A percentile compares a stretch with the other conserved stretches of the same genome.
These are phyloP conservation scores for Cardiocondyla obscurior DNA, from an alignment of 1,140 invertebrate genomes.

Conservation along the genomic window DNA sequence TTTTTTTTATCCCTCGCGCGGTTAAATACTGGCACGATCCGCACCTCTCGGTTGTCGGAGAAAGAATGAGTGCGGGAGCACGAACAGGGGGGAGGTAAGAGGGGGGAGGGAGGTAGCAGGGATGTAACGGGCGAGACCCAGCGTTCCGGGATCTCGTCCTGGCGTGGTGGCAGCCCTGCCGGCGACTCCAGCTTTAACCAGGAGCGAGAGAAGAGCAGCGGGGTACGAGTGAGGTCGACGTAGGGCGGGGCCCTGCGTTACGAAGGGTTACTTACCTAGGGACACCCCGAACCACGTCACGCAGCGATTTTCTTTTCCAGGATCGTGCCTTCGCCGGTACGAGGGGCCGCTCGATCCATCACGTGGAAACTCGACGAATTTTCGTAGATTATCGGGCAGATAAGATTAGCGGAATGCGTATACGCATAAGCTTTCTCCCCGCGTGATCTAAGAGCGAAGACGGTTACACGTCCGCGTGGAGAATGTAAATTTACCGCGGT, in stretches of 20 bases:
- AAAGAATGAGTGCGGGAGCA: conserved; percentile 75
- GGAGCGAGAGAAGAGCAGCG: conserved; percentile 38
- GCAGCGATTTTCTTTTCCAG: conserved; percentile 47
- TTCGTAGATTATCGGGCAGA: neutral
- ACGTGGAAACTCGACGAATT: neutral
- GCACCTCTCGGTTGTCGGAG: conserved; percentile 67
- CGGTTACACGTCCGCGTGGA: neutral
- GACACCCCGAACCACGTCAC: neutral
- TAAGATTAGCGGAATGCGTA: neutral
- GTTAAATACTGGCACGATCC: conserved; percentile 41
- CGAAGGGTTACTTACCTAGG: conserved; percentile 50
- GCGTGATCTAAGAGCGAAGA: neutral
- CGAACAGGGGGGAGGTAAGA: conserved; percentile 53
- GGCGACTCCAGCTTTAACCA: conserved; percentile 43
- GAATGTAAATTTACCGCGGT: neutral
- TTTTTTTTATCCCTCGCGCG: neutral
- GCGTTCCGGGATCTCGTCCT: conserved; percentile 61
- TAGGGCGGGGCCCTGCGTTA: conserved; percentile 64
- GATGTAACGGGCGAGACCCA: conserved; percentile 56
- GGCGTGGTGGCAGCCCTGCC: conserved; percentile 65
- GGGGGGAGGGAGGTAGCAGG: conserved; percentile 60
- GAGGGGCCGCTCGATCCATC: neutral
- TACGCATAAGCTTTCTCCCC: neutral
- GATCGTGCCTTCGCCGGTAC: neutral
- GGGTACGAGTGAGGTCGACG: conserved; percentile 38